Base-by-base conservation (phyloP, 2,888 invertebrate species). In the Harpalus rufipes region DNA sequence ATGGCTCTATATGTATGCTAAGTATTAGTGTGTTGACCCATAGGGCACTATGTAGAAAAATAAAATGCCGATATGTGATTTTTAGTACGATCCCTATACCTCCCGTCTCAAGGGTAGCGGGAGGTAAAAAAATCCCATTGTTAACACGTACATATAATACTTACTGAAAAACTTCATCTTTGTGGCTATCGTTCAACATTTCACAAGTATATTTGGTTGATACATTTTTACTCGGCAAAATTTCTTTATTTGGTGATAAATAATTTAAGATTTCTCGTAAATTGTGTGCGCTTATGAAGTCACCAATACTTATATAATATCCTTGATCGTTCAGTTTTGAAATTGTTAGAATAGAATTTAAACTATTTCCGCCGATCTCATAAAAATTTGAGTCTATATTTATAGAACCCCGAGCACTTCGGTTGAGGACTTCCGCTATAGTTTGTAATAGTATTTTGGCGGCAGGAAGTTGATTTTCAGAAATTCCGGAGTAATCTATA, bases 311-410 rank as follows among this genome's bases (percentile, higher is more conserved):
- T 87, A 97, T 96, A 87, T 93, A 93, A 89, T 95, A 97, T 10
- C 96, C 96, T 88, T 94, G 94, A 83, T 97, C 96, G 68, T 94
- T 92, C 76, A 97, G 90, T 88, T 94, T 93, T 0, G 96, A 95
- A 6, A 97, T 96, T 0, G 96, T 96, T 87, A 94, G 95, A 85
- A 97, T 95, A 0, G 97, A 96, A 89, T 97, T 97, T 18, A 97
- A 92, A 0, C 97, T 97, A 89, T 97, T 97, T 10, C 97, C 97
- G 0, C 97, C 97, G 59, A 97, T 92, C 87, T 96, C 95, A 89
- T 96, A 97, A 90, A 97, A 97, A 87, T 96, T 96, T 0, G 95
- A 94, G 16, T 93, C 91, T 0, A 94, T 89, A 0, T 93, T 93
- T 7, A 97, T 90, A 0, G 93, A 92, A 0, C 93, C 92, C 6